A percentile compares a stretch with the other conserved stretches of the same genome.
Evolutionary conservation across 2,797 vertebrate species (phyloP).

Genomic region (Clarias laeviceps): DNA sequence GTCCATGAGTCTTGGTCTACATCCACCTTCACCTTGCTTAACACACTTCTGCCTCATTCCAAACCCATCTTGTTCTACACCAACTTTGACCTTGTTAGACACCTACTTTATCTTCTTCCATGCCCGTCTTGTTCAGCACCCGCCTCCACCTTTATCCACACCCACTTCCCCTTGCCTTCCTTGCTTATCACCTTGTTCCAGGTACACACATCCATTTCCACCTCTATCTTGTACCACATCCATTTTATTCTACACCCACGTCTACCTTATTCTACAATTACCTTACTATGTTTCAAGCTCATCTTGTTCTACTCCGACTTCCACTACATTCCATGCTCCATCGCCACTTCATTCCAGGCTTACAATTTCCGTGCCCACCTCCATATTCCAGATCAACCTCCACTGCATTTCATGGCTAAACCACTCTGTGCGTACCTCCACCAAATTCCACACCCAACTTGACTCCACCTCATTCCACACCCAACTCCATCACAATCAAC

Average conservation of each 20-base stretch:
- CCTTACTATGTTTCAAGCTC: too few species aligned
- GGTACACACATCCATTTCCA: neutral
- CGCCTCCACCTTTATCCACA: neutral
- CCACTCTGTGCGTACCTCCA: neutral
- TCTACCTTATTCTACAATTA: neutral
- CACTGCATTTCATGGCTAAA: neutral
- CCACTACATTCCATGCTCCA: neutral
- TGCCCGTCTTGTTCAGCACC: too few species aligned
- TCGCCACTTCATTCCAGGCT: neutral
- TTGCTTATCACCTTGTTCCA: too few species aligned
- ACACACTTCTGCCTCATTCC: neutral
- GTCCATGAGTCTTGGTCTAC: too few species aligned
- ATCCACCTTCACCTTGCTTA: neutral
- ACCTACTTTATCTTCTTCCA: too few species aligned
- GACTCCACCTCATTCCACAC: neutral
- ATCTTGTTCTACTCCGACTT: neutral
- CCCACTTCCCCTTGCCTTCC: too few species aligned
- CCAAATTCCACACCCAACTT: neutral
- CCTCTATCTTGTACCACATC: neutral
- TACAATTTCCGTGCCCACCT: neutral
- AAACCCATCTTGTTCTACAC: too few species aligned
- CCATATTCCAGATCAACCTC: neutral
- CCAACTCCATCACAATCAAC: neutral
- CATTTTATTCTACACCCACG: neutral
- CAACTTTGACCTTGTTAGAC: too few species aligned